Percentiles rank a stretch among this genome's conserved stretches.
Conservation (phyloP, 2,888 invertebrate genomes). For the Tridacna gigas region DNA sequence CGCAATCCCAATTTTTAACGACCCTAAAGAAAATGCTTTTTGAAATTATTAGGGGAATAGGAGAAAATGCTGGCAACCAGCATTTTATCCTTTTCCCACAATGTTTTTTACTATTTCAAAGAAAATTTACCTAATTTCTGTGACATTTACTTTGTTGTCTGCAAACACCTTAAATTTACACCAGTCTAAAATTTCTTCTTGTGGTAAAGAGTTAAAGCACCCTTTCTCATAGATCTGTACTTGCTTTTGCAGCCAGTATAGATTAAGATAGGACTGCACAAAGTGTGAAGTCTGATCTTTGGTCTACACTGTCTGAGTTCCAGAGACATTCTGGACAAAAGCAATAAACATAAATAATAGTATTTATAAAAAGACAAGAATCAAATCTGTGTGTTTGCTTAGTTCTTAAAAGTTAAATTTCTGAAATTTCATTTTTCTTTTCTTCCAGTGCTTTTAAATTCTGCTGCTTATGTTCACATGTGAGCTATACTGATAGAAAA, state of each 20-base stretch:
- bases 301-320: too few species aligned
- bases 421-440: neutral
- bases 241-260: neutral
- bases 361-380: too few species aligned
- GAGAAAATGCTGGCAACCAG: neutral
- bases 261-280: neutral
- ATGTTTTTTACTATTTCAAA: neutral
- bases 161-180: neutral
- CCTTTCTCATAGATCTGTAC: neutral
- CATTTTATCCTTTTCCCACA: neutral
- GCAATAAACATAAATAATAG: too few species aligned
- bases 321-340: neutral
- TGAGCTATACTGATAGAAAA: conserved; percentile 8
- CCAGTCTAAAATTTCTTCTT: neutral
- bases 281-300: neutral
- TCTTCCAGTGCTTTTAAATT: neutral
- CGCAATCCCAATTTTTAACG: too few species aligned
- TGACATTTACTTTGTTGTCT: neutral
- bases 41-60: too few species aligned
- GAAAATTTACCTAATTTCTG: neutral
- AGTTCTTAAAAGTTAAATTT: neutral
- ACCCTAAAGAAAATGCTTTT: too few species aligned
- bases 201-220: neutral
- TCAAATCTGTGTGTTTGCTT: neutral
- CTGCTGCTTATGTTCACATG: neutral